Conservation (phyloP, 1,140 invertebrate genomes). For the Panulirus ornatus region DNA sequence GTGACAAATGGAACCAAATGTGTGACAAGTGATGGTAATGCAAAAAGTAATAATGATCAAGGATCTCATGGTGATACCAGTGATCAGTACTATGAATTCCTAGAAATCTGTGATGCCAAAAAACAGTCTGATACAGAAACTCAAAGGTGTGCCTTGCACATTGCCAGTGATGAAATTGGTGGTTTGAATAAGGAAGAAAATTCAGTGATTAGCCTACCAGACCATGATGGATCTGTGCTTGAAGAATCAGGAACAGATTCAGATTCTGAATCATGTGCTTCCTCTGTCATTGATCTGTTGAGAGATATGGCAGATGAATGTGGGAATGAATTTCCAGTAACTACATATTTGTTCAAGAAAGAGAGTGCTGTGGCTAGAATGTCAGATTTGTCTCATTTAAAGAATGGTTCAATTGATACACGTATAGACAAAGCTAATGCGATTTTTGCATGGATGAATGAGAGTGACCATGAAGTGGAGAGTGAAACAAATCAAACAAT, state of each 20-base stretch:
- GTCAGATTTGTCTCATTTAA: background rate
- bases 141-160: too few species aligned
- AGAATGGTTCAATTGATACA: background rate
- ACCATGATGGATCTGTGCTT: background rate
- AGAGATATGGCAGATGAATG: background rate
- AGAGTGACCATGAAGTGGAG: background rate
- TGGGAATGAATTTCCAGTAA: background rate
- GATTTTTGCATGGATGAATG: background rate
- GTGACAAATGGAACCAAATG: background rate
- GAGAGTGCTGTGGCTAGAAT: background rate
- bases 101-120: background rate
- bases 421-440: background rate
- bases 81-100: background rate
- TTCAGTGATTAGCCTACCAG: background rate
- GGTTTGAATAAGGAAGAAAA: background rate
- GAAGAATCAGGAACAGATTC: conserved; percentile 23
- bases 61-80: background rate
- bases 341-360: background rate
- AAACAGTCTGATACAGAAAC: background rate
- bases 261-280: background rate
- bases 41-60: background rate
- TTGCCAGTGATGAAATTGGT: too few species aligned
- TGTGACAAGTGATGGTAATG: background rate
- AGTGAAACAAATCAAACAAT: background rate
- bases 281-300: conserved; percentile 28